These are phyloP conservation scores for Cirrhinus mrigala DNA, from an alignment of 2,797 vertebrate species.

Conservation along the genomic window DNA sequence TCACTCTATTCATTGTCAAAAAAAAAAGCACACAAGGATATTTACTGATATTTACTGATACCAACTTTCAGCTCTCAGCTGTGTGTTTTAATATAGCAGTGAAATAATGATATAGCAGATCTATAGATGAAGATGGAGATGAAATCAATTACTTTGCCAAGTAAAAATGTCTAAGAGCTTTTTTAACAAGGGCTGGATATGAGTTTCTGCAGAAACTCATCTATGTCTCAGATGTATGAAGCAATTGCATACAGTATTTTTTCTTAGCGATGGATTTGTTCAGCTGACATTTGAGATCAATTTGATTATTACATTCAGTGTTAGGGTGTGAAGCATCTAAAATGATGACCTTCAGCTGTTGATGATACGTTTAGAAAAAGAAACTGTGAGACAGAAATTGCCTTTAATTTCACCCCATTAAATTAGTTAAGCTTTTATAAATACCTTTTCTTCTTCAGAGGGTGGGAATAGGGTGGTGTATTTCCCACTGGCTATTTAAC, in stretches of 20 bases:
- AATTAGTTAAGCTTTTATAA: background rate
- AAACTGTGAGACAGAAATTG: background rate
- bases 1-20: background rate
- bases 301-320: slow-evolving; percentile 2
- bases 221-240: background rate
- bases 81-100: no score
- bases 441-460: background rate
- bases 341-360: background rate
- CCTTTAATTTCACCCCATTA: slow-evolving; percentile 19
- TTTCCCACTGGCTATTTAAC: background rate
- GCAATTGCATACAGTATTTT: background rate
- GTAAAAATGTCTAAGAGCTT: no score
- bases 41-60: background rate
- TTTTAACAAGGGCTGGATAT: no score
- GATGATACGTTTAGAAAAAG: background rate
- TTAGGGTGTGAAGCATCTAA: slow-evolving; percentile 3
- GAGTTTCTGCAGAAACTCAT: no score
- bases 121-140: no score
- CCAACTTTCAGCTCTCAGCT: no score
- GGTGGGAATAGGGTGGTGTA: background rate
- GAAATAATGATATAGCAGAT: no score
- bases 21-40: no score
- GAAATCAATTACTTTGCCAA: no score
- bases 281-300: slow-evolving; percentile 16
- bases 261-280: background rate